Conservation (phyloP, 1,140 invertebrate genomes). For the Gryon sp. region DNA sequence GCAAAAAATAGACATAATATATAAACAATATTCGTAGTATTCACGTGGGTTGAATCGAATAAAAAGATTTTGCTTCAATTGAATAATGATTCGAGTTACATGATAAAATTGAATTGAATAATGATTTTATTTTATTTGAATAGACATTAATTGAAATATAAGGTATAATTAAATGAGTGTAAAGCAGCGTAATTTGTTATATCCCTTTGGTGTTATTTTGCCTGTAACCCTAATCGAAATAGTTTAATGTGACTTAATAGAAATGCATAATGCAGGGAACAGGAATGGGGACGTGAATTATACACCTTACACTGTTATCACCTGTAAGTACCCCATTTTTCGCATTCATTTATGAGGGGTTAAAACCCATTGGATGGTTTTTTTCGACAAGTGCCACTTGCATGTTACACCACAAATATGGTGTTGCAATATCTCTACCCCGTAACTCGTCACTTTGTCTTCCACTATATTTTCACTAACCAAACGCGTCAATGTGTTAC, state of each 20-base stretch:
- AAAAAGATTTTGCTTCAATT: too few relatives aligned
- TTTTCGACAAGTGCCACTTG: constrained; percentile 56
- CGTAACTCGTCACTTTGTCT: constrained; percentile 25
- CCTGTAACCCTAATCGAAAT: background rate
- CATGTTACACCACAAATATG: constrained; percentile 46
- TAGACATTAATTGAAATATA: too few relatives aligned
- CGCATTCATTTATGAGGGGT: constrained; percentile 38
- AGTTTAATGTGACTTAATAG: background rate
- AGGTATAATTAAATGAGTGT: background rate
- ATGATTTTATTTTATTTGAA: too few relatives aligned
- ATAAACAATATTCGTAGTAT: too few relatives aligned
- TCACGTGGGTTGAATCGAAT: too few relatives aligned
- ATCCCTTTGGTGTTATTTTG: too few relatives aligned
- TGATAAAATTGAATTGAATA: too few relatives aligned
- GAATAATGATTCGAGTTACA: too few relatives aligned
- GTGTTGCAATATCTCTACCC: background rate
- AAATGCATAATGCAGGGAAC: constrained; percentile 22
- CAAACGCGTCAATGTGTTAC: too few relatives aligned
- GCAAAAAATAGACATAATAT: too few relatives aligned
- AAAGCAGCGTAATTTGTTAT: background rate
- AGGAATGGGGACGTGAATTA: constrained; percentile 18
- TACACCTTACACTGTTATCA: constrained; percentile 56
- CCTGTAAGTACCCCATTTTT: constrained; percentile 38
- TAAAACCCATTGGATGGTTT: constrained; percentile 46
- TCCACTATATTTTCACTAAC: constrained; percentile 1